Base-by-base conservation (phyloP, 64 coral and sea anemone species). In the Dendrophyllia cribrosa region DNA sequence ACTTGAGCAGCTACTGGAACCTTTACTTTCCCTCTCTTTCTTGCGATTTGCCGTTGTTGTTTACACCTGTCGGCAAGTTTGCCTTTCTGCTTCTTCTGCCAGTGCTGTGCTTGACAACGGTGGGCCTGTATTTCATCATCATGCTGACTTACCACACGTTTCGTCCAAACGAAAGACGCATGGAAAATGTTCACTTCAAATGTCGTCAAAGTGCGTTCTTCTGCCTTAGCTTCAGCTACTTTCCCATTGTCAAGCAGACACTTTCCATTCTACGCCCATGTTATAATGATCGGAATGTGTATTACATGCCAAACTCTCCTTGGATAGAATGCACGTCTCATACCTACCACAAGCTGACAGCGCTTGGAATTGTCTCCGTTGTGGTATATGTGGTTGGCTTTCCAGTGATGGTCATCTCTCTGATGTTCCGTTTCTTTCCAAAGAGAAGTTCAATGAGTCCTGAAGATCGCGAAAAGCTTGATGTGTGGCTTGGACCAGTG, bases 1-100 rank as follows among this genome's bases (percentile, higher is more conserved):
- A 89, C 93, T 67, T 95, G 13, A 95, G 93, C 58, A 95, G 87
- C 47, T 83, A 77, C 44, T 95, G 88, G 79, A 95, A 95, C 51
- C 51, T 95, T 12, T 81, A 84, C 16, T 90, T 95, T 85, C 53
- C 93, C 4, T 88, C 78, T n/a, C 72, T 95, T 76, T 88, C 87
- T 0, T 95, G 93, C 51, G 88, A 89, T 5, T 4, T 95, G 21
- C 78, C 93, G 16, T 46, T 75, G 58, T 87, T 95, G 14, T 95
- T 95, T 67, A 90, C 53, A 23, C 93, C 93, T 15, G 56, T 86
- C 7, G 93, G 93, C 19, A 89, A 77, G 62, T 84, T 95, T 86
- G 48, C 74, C 2, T 95, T 89, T 44, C 60, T 95, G 22, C 80
- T 95, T 45, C 71, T 95, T 19, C 72, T 95, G 47, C 93, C 93